These are phyloP conservation scores for Chelonus formosanus DNA, from an alignment of 2,888 invertebrate genomes.

Conservation along the genomic window DNA sequence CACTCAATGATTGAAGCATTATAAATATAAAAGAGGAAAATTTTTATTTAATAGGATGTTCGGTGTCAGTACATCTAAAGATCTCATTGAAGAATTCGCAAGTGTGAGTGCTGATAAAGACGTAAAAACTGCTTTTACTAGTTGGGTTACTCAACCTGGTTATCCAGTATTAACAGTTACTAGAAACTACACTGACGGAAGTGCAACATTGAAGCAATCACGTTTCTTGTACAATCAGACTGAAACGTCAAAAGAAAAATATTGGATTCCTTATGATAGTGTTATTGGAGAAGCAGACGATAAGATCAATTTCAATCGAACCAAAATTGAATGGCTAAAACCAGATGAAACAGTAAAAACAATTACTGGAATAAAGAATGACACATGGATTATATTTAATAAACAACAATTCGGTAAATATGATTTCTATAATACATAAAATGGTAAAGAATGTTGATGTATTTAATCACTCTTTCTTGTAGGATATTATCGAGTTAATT, in stretches of 20 bases:
- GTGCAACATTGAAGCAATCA: constrained; percentile 66
- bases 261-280: constrained; percentile 58
- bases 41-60: constrained; percentile 33
- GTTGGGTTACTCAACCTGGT: constrained; percentile 75
- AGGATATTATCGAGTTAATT: constrained; percentile 63
- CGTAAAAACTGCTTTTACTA: constrained; percentile 59
- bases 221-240: constrained; percentile 41
- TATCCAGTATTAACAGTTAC: constrained; percentile 72
- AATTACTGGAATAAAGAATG: constrained; percentile 56
- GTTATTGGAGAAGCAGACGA: constrained; percentile 35
- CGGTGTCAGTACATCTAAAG: constrained; percentile 65
- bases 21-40: constrained; percentile 1
- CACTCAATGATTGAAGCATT: constrained; percentile 59
- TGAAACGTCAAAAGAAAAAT: constrained; percentile 33
- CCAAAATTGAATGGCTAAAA: constrained; percentile 68
- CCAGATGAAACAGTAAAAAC: constrained; percentile 48
- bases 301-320: constrained; percentile 65
- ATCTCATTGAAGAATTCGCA: constrained; percentile 62
- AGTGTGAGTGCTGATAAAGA: constrained; percentile 23
- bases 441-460: too few species aligned
- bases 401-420: constrained; percentile 71
- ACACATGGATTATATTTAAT: constrained; percentile 73
- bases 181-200: constrained; percentile 65
- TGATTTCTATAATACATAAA: too few species aligned
- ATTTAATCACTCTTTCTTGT: not conserved